Conservation (phyloP, 2,888 invertebrate species). For the Automeris io region DNA sequence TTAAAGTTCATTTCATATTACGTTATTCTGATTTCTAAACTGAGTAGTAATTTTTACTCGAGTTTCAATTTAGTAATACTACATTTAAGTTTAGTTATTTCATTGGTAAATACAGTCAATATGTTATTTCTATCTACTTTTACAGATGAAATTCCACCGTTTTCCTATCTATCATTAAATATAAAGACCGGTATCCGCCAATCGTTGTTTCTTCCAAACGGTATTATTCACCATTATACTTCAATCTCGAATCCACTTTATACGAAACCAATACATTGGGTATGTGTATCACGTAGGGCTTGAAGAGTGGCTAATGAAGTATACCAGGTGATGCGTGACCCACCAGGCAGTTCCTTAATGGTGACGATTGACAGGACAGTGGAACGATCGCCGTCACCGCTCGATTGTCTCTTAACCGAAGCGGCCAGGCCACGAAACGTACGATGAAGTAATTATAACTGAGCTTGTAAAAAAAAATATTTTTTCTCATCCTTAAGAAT, state of each 20-base stretch:
- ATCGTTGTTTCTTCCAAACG: constrained; percentile 22
- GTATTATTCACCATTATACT: constrained; percentile 60
- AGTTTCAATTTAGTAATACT: too few relatives aligned
- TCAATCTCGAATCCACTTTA: constrained; percentile 59
- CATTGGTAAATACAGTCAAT: too few relatives aligned
- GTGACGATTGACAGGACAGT: constrained; percentile 70
- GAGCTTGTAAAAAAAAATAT: too few relatives aligned
- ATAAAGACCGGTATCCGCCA: constrained; percentile 23
- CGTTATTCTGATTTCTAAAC: too few relatives aligned
- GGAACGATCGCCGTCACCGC: constrained; percentile 46
- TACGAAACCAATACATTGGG: constrained; percentile 44
- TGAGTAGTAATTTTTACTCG: too few relatives aligned
- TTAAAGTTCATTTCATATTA: too few relatives aligned
- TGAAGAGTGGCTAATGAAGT: constrained; percentile 62
- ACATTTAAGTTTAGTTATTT: too few relatives aligned
- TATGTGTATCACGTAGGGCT: constrained; percentile 58
- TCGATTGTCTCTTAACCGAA: constrained; percentile 63
- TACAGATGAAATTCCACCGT: constrained; percentile 16
- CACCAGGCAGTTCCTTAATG: constrained; percentile 54
- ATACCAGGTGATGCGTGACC: constrained; percentile 64
- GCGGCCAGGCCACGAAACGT: constrained; percentile 30
- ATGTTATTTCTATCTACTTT: not conserved
- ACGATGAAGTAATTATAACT: too few relatives aligned
- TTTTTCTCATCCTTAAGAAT: too few relatives aligned
- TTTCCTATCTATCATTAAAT: constrained; percentile 15